Conservation (phyloP, 1,140 invertebrate species). For the Pseudomyrmex gracilis region DNA sequence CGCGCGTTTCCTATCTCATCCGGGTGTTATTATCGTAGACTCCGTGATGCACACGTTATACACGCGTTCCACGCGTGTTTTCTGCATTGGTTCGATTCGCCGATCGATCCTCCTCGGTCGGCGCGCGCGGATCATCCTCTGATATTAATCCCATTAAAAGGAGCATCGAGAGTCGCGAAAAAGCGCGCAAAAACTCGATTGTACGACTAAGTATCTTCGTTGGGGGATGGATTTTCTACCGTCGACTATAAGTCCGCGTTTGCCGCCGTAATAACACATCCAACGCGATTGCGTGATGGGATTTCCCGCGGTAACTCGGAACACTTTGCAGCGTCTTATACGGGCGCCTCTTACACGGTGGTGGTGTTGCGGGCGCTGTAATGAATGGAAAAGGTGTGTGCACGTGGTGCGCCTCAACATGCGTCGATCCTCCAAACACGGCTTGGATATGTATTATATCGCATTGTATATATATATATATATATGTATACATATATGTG, state of each 20-base stretch:
- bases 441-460: constrained; percentile 74
- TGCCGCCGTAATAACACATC: constrained; percentile 49
- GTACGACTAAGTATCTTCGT: constrained; percentile 52
- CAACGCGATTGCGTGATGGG: constrained; percentile 50
- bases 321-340: constrained; percentile 24
- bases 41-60: background rate
- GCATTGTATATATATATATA: constrained; percentile 28
- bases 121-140: constrained; percentile 19
- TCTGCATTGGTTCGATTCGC: constrained; percentile 13
- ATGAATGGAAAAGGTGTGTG: constrained; percentile 82
- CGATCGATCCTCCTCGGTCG: constrained; percentile 15
- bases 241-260: constrained; percentile 12
- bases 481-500: constrained; percentile 1
- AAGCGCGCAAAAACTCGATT: constrained; percentile 57
- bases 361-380: constrained; percentile 20
- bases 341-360: background rate
- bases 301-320: constrained; percentile 52
- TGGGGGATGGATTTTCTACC: background rate
- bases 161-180: constrained; percentile 40
- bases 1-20: constrained; percentile 12
- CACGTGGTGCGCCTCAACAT: constrained; percentile 78
- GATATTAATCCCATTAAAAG: constrained; percentile 55
- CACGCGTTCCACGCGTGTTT: constrained; percentile 28
- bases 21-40: constrained; percentile 37
- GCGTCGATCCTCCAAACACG: constrained; percentile 85